Conservation (phyloP, 2,113 vertebrate species). For the Marcusenius ussheri region DNA sequence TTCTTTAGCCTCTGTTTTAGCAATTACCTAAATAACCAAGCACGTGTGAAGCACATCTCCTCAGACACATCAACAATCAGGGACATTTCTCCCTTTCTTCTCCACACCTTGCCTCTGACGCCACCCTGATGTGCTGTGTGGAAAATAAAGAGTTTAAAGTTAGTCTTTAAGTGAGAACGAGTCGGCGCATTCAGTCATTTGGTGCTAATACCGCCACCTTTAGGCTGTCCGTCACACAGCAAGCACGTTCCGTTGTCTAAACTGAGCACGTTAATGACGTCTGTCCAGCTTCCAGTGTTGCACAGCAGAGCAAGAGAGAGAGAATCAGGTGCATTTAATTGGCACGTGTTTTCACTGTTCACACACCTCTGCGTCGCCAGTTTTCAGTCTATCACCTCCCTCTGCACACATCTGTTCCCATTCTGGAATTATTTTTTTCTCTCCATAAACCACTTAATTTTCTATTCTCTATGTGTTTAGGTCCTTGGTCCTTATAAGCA, state of each 20-base stretch:
- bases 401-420: conserved; percentile 19
- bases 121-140: neutral
- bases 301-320: neutral
- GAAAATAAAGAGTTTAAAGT: neutral
- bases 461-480: neutral
- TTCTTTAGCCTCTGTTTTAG: neutral
- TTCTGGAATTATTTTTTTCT: conserved; percentile 5
- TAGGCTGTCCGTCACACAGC: neutral
- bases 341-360: conserved; percentile 7
- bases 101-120: too few species aligned
- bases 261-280: neutral
- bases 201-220: neutral
- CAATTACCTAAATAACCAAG: neutral
- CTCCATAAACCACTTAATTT: neutral
- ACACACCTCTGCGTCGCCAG: conserved; percentile 14
- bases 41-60: neutral
- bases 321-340: conserved; percentile 24
- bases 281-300: neutral
- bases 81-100: neutral
- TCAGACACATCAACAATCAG: neutral
- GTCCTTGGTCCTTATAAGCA: neutral
- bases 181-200: neutral
- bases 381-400: conserved; percentile 17
- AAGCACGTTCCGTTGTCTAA: neutral
- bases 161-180: neutral